Percentiles rank a stretch among this genome's conserved stretches.
These are phyloP conservation scores for Orientallactaga bullata DNA, from an alignment of 2,113 vertebrate genomes.

Conservation along the genomic window DNA sequence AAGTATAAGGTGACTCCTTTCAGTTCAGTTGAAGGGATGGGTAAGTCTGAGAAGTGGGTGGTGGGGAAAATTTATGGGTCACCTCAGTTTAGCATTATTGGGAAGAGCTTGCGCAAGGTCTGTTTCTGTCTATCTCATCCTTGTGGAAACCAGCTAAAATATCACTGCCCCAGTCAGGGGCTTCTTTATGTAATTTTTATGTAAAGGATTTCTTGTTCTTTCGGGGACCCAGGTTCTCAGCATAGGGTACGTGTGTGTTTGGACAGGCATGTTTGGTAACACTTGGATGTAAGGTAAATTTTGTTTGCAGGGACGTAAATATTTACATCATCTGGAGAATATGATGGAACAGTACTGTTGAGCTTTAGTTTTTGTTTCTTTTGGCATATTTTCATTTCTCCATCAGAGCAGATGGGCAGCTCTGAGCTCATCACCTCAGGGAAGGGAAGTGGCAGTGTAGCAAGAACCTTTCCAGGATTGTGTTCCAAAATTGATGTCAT, in stretches of 20 bases:
- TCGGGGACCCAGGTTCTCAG: not conserved
- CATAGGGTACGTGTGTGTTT: not conserved
- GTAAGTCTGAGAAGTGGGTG: not conserved
- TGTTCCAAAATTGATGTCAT: conserved; percentile 60
- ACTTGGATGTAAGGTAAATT: not conserved
- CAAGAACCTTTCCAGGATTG: conserved; percentile 28
- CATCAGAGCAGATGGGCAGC: conserved; percentile 72
- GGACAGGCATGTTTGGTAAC: not conserved
- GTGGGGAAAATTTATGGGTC: not conserved
- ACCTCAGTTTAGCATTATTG: not conserved
- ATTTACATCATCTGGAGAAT: conserved; percentile 10
- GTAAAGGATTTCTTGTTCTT: not conserved
- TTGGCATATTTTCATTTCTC: conserved; percentile 59
- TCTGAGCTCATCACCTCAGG: conserved; percentile 70
- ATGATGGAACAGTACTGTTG: not conserved
- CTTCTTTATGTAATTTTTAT: not conserved
- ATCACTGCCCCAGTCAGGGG: not conserved
- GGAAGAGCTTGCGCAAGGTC: not conserved
- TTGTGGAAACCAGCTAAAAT: not conserved
- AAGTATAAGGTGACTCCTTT: not conserved
- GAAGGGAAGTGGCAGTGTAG: conserved; percentile 57
- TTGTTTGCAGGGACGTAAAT: conserved; percentile 11
- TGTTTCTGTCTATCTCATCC: not conserved
- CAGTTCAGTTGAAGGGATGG: not conserved
- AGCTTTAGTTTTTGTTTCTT: conserved; percentile 46